These are phyloP conservation scores for Lepidochrysops patricia DNA, from an alignment of 2,888 invertebrate species.

Conservation along the genomic window DNA sequence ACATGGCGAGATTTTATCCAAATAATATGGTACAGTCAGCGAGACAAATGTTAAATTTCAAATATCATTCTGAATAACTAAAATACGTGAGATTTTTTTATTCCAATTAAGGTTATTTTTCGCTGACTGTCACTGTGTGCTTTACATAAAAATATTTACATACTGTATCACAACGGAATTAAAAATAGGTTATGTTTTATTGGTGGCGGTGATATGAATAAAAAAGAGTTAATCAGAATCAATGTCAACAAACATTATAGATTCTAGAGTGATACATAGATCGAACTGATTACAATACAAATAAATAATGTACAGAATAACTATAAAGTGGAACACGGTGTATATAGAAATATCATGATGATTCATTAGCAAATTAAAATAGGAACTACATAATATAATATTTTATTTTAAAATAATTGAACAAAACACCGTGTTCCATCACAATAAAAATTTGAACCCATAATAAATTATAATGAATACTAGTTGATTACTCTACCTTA, in stretches of 20 bases:
- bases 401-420: constrained; percentile 20
- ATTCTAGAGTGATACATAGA: constrained; percentile 1
- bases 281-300: background rate
- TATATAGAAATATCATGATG: background rate
- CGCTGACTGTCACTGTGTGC: background rate
- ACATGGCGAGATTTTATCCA: constrained; percentile 34
- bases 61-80: constrained; percentile 17
- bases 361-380: background rate
- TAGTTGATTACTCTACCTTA: constrained; percentile 33
- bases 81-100: background rate
- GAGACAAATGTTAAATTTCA: constrained; percentile 20
- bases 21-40: constrained; percentile 21
- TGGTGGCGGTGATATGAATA: background rate
- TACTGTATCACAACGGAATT: background rate
- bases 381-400: constrained; percentile 34
- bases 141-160: constrained; percentile 11
- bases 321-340: background rate
- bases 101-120: background rate
- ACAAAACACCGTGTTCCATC: background rate
- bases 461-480: constrained; percentile 47
- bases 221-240: background rate
- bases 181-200: background rate
- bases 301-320: constrained; percentile 5
- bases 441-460: constrained; percentile 12
- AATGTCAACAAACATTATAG: background rate